Base-by-base conservation (phyloP, 2,888 invertebrate genomes). In the Serripes groenlandicus region DNA sequence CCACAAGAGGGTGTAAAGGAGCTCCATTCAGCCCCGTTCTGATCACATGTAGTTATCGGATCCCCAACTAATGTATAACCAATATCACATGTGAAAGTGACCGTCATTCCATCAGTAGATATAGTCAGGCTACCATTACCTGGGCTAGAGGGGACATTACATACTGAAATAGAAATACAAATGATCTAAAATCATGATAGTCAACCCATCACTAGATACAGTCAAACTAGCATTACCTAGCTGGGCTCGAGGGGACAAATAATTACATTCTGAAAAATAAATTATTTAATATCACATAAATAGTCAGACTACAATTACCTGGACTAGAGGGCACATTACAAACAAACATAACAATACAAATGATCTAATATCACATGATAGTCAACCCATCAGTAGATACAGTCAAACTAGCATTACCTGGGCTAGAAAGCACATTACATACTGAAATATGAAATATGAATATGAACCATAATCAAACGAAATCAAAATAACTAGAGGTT, bases 11-110 rank as follows among this genome's bases (percentile, higher is more conserved):
- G 79, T n/a, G 62, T n/a, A 21, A 32, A 1, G 5, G 49, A 49
- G 54, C 32, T 34, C 79, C 79, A 79, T 35, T 58, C 66, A 32
- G 79, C 28, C 4, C 79, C 79, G 23, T 70, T 58, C 49, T 30
- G 30, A 32, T 34, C 37, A 49, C 79, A 79, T 0, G 21, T 30
- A n/a, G 66, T 54, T 15, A 18, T 23, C 7, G 23, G 21, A 21
- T 37, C 54, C 2, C 79, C 79, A n/a, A 60, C 62, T n/a, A 79
- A 18, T n/a, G 69, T 70, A 49, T 69, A 79, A 7, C 70, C 75
- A 26, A 58, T n/a, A 30, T 70, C 34, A 32, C 79, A 79, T 5
- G 35, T 60, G 56, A 64, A 75, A 3, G 49, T 42, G 0, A 56
- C 75, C 1, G 60, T 73, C 15, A 34, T 75, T 9, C 77, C 75